Base-by-base conservation (phyloP, 2,888 invertebrate genomes). In the Cecidostiba fungosa region DNA sequence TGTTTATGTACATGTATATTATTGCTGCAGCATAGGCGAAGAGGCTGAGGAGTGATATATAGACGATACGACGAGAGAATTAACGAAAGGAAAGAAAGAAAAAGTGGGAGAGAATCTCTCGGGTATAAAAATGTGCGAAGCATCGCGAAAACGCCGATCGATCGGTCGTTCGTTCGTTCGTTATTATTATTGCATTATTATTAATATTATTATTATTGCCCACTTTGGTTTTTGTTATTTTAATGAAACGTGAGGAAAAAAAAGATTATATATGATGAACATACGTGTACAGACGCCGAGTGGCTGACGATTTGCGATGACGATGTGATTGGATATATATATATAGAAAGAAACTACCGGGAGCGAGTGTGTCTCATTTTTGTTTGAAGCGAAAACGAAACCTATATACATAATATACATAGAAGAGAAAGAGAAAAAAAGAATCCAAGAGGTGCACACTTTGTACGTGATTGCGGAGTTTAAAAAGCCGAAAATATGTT, bases 181-280 rank as follows among this genome's bases (percentile, higher is more conserved):
- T 92, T 91, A 90, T 90, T 90, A 89, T 89, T 89, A 88, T 81
- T 81, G 36, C 54, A 78, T 89, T 86, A 87, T 87, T 85, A 88
- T 89, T 88, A 90, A 89, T 88, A 88, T 87, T 87, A 87, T 87
- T 88, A 89, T 89, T 88, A 89, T 88, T 88, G 85, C 79, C 43
- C 79, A 87, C 76, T 90, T 90, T 90, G 88, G 89, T 90, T 91
- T 90, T 90, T 90, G 91, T 91, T 92, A 90, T 90, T 89, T 90
- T 88, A 90, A 90, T 89, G 85, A 90, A 90, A 90, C 89, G 89
- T 89, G 85, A 83, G 86, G 82, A 86, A 86, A 81, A 85, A 80
- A 85, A 84, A 59, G 54, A 59, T n/a, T 59, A 59, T 59, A 59
- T 59, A 59, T 59, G n/a, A 59, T 59, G 54, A 59, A 59, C 54